Conservation (phyloP, 2,797 vertebrate genomes). For the Channallabes apus region DNA sequence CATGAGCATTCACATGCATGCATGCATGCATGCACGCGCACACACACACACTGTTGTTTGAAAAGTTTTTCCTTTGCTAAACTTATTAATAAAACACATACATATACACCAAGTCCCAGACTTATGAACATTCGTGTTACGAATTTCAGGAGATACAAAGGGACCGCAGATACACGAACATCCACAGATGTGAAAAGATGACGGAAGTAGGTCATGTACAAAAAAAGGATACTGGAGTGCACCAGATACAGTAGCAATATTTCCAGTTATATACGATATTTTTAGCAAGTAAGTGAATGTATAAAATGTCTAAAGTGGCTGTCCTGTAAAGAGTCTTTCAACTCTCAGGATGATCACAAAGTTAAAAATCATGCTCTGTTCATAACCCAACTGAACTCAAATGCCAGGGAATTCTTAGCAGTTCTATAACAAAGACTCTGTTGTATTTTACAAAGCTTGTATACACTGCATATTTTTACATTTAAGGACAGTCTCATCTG, state of each 20-base stretch:
- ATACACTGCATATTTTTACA: neutral
- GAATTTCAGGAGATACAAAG: no score
- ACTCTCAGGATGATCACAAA: neutral
- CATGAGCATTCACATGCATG: no score
- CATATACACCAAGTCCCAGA: neutral
- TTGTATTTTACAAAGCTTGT: neutral
- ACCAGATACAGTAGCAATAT: no score
- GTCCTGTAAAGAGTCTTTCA: neutral
- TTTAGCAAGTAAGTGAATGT: no score
- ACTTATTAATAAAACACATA: neutral
- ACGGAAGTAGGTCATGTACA: no score
- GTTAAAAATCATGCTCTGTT: neutral
- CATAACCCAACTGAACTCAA: neutral
- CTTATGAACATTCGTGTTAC: no score
- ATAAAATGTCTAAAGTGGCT: no score
- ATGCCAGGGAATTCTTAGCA: neutral
- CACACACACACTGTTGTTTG: neutral
- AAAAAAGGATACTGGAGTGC: no score
- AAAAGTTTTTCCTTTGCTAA: neutral
- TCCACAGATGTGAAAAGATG: no score
- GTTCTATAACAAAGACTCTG: neutral
- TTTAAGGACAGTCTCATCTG: no score
- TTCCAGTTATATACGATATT: no score
- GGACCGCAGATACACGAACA: no score
- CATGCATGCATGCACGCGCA: neutral